These are phyloP conservation scores for Eucriotettix oculatus DNA, from an alignment of 2,888 invertebrate species.

Conservation along the genomic window DNA sequence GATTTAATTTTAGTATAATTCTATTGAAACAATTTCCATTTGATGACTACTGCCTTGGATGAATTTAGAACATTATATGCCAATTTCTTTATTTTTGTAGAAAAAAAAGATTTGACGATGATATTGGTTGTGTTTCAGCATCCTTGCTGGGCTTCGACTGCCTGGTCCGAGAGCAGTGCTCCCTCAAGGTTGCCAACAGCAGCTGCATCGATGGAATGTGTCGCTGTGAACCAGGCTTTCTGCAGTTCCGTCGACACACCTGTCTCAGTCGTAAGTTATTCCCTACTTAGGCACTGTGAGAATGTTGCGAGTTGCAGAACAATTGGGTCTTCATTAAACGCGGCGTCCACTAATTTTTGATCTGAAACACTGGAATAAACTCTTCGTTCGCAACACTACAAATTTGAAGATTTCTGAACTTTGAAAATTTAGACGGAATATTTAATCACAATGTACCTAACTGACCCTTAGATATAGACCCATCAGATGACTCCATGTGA, in stretches of 20 bases:
- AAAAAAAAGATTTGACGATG: background rate
- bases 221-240: slow-evolving; percentile 65
- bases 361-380: too few species aligned
- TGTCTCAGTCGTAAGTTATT: slow-evolving; percentile 72
- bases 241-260: slow-evolving; percentile 78
- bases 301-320: too few species aligned
- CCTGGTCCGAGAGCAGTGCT: slow-evolving; percentile 66
- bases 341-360: too few species aligned
- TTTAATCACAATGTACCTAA: too few species aligned
- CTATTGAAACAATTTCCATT: background rate
- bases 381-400: too few species aligned
- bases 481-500: too few species aligned
- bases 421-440: too few species aligned
- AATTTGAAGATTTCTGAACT: too few species aligned
- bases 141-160: slow-evolving; percentile 73
- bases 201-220: slow-evolving; percentile 70
- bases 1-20: too few species aligned
- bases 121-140: slow-evolving; percentile 41
- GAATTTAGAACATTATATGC: background rate
- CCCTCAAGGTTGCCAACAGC: slow-evolving; percentile 75
- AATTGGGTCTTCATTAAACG: too few species aligned
- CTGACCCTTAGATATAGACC: too few species aligned
- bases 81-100: background rate
- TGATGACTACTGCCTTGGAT: background rate
- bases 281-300: too few species aligned